Evolutionary conservation across 2,888 invertebrate species (phyloP).

Genomic region (Hipparchia sbordonii): DNA sequence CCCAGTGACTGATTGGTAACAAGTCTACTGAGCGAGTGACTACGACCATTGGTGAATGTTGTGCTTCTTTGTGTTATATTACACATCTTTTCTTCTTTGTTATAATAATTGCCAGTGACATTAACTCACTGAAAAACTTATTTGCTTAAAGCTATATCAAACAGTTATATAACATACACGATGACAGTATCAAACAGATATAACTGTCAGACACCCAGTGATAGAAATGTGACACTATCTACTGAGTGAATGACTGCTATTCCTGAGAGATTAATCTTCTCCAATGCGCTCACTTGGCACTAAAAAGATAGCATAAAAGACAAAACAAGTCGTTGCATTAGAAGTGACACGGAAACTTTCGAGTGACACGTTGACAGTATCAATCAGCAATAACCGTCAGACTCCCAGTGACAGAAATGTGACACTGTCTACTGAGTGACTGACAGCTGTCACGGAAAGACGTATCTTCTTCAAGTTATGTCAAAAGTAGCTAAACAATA

Average conservation of each 20-base stretch:
- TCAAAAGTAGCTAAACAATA: not conserved
- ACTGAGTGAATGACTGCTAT: slow-evolving; percentile 36
- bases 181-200: not conserved
- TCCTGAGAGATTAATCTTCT: not conserved
- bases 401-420: slow-evolving; percentile 35
- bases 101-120: slow-evolving; percentile 18
- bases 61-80: not conserved
- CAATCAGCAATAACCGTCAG: slow-evolving; percentile 29
- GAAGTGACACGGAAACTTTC: not conserved
- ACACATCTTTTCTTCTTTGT: not conserved
- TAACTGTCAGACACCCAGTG: slow-evolving; percentile 52
- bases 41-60: slow-evolving; percentile 27
- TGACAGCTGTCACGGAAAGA: slow-evolving; percentile 17
- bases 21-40: slow-evolving; percentile 43
- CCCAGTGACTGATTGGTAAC: slow-evolving; percentile 46
- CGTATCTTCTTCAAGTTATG: not conserved
- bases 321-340: no score
- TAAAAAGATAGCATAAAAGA: no score
- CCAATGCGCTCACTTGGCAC: no score
- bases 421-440: slow-evolving; percentile 36
- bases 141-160: not conserved
- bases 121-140: slow-evolving; percentile 28
- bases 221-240: slow-evolving; percentile 44
- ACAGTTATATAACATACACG: not conserved
- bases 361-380: not conserved